Base-by-base conservation (phyloP, 2,113 vertebrate species). In the Pluvialis apricaria region DNA sequence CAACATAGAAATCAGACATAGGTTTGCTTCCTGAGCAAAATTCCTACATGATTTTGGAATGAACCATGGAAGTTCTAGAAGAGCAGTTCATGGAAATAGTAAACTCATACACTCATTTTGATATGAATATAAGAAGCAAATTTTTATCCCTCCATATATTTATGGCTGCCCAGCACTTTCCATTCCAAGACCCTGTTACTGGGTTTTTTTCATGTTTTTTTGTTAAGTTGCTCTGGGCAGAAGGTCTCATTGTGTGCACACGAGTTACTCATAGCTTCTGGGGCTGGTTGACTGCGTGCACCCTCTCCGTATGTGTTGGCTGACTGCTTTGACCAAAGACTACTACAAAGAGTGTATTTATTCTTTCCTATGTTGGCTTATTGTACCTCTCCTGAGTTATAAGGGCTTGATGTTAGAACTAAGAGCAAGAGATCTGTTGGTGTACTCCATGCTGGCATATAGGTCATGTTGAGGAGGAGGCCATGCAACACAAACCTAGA, bases 1-100 rank as follows among this genome's bases (percentile, higher is more conserved):
- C 64, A 90, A 38, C 32, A 8, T 25, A 70, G 68, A 80, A 69
- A 60, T 55, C 64, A 55, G 65, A 11, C 25, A 4, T 31, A 36
- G 26, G 42, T 92, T 94, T 91, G 21, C 78, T 92, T 87, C 44
- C 71, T 91, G 61, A 34, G 36, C 24, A 86, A 78, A 92, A 79
- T 72, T 84, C 65, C 89, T 77, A 2, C 21, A 3, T 78, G 57
- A 47, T 52, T 95, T 83, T 84, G 24, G 31, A 73, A 93, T 70
- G 64, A 70, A 38, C 31, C 17, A 3, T 31, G 18, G 54, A 83
- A 83, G 24, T 66, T 66, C 38, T 73, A 54, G 38, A 54, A 66
- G 38, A 70, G 22, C 32, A 72, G 57, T 54, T 58, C 40, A 29
- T 66, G 45, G 62, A 73, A 62, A 26, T 9, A 49, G 40, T 70